Percentiles rank a stretch among this genome's conserved stretches.
Conservation (phyloP, 2,797 vertebrate species). For the Rhabdomys pumilio region DNA sequence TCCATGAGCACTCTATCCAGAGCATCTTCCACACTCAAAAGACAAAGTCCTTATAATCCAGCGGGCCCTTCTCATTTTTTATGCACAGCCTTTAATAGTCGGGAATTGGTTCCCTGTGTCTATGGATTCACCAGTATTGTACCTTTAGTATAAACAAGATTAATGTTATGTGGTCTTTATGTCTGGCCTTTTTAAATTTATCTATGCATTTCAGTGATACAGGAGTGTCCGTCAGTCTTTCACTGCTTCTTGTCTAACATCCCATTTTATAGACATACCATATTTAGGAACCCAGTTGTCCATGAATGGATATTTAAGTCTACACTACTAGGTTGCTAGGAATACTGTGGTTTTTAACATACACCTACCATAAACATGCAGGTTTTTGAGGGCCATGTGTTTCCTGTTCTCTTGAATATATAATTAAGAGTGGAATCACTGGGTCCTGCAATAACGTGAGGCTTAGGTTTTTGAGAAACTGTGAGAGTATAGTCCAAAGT, state of each 20-base stretch:
- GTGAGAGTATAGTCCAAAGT: constrained; percentile 53
- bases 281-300: constrained; percentile 1
- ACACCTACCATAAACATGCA: background rate
- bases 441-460: constrained; percentile 11
- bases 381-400: background rate
- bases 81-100: background rate
- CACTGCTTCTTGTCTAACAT: constrained; percentile 38
- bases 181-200: background rate
- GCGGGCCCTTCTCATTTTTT: background rate
- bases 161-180: background rate
- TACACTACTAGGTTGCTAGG: background rate
- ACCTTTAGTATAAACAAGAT: constrained; percentile 20
- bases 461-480: constrained; percentile 40
- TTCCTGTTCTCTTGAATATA: constrained; percentile 51
- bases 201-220: constrained; percentile 24
- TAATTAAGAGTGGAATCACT: constrained; percentile 20
- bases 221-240: background rate
- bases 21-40: background rate
- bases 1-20: background rate
- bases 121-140: constrained; percentile 24
- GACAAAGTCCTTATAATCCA: constrained; percentile 13
- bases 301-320: background rate
- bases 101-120: background rate
- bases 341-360: background rate
- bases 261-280: background rate